Percentiles rank a stretch among this genome's conserved stretches.
Conservation (phyloP, 2,888 invertebrate genomes). For the Drosophila lacicola region DNA sequence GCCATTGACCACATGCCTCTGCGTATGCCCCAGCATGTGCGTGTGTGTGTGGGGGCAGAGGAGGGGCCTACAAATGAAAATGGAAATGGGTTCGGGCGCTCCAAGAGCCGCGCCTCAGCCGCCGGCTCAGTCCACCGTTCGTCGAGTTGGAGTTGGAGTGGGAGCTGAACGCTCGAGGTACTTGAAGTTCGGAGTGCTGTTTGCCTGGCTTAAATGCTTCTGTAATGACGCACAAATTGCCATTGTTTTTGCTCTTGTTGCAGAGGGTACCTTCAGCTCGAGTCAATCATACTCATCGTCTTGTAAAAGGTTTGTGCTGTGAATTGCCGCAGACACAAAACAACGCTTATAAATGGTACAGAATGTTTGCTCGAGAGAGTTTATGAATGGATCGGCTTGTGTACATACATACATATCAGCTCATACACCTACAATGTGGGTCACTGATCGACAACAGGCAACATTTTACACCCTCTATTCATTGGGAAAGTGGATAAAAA, state of each 20-base stretch:
- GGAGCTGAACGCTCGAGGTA: slow-evolving; percentile 12
- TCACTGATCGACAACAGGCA: slow-evolving; percentile 1
- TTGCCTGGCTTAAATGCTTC: slow-evolving; percentile 66
- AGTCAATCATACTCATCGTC: slow-evolving; percentile 34
- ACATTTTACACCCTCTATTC: too few species aligned
- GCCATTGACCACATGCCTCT: slow-evolving; percentile 69
- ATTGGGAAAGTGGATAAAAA: too few species aligned
- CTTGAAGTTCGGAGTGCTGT: slow-evolving; percentile 51
- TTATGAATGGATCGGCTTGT: not conserved
- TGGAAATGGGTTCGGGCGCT: slow-evolving; percentile 58
- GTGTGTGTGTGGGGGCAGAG: not conserved
- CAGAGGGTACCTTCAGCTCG: slow-evolving; percentile 62
- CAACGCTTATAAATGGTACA: slow-evolving; percentile 52
- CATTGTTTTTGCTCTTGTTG: slow-evolving; percentile 52
- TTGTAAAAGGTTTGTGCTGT: slow-evolving; percentile 63
- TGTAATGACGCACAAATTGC: slow-evolving; percentile 75
- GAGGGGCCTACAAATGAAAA: slow-evolving; percentile 38
- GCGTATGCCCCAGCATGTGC: slow-evolving; percentile 51
- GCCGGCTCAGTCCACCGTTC: slow-evolving; percentile 58
- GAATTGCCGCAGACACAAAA: slow-evolving; percentile 52
- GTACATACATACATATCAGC: too few species aligned
- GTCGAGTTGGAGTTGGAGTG: slow-evolving; percentile 17
- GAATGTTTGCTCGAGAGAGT: slow-evolving; percentile 15
- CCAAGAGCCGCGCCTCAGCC: slow-evolving; percentile 65
- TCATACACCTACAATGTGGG: too few species aligned